Evolutionary conservation across 1,140 invertebrate genomes (phyloP), one percentile per base, ranked within the genome.

Genomic region (Megathymus violae): DNA sequence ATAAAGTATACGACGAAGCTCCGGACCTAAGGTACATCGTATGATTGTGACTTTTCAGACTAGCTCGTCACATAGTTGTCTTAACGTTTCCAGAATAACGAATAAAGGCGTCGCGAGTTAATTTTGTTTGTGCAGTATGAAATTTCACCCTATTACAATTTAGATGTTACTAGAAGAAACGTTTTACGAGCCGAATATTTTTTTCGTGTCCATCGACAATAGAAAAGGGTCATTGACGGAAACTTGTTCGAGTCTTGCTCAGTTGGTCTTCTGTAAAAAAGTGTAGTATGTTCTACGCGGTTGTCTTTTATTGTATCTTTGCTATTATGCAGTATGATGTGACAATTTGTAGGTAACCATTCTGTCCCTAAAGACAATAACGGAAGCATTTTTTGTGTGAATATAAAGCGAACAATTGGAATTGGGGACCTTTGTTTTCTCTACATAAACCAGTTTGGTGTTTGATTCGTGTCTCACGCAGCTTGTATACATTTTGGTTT

Each of bases 181-280:
- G 44, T 58, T 62, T 62, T 62, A 58, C 36, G 52, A 51, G 19
- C 17, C 38, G 13, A 15, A n/a, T n/a, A 41, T 54, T 59, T 67
- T 67, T 67, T 65, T 34, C 47, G 36, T 44, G 10, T 38, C 10
- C 25, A 40, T 58, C 56, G 59, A 62, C 65, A 67, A 67, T 40
- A 19, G 27, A 50, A 44, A 58, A 46, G 59, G 52, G 40, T 62
- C 60, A 67, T 58, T 50, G 36, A 11, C 51, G 51, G 17, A 52
- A 14, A 52, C 36, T 19, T 19, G 36, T 54, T 41, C 36, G 14
- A 41, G 19, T 31, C 27, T 31, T 41, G 50, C 14, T 27, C 46
- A 11, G 25, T 14, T 48, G 25, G 25, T 48, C 46, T 27, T 48
- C 7, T 11, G 6, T 31, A 31, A 31, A 31, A 31, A 31, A 31